A percentile compares a stretch with the other conserved stretches of the same genome.
Conservation (phyloP, 2,113 vertebrate genomes). For the Heptranchias perlo region DNA sequence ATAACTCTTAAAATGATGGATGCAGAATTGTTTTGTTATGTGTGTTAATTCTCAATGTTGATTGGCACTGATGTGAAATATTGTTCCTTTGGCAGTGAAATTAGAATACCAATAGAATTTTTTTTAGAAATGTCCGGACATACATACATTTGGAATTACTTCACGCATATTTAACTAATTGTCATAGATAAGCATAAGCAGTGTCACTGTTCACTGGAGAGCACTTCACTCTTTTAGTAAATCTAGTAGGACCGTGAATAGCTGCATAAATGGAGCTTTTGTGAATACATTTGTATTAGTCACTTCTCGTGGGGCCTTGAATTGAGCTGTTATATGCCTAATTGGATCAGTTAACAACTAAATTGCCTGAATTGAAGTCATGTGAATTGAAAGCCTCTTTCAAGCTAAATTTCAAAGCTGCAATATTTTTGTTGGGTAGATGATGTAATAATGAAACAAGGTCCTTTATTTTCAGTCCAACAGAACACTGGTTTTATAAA, state of each 20-base stretch:
- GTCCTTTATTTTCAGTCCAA: neutral
- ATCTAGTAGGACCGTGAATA: neutral
- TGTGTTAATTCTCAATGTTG: too few species aligned
- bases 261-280: neutral
- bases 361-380: neutral
- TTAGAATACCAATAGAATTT: neutral
- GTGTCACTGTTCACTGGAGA: neutral
- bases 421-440: neutral
- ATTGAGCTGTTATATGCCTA: neutral
- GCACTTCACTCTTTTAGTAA: neutral
- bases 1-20: neutral
- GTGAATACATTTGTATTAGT: neutral
- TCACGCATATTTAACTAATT: neutral
- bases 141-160: neutral
- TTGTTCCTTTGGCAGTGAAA: too few species aligned
- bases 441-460: neutral
- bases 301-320: neutral
- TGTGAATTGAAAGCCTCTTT: neutral
- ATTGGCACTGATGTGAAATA: too few species aligned
- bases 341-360: slow-evolving; percentile 8
- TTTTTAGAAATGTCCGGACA: neutral
- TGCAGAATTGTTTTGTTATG: too few species aligned
- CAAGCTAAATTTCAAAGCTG: slow-evolving; percentile 7
- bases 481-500: neutral
- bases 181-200: neutral